Percentiles rank a stretch among this genome's conserved stretches.
phyloP scores from a whole-genome alignment of 1,140 invertebrate species.

The Nasonia giraulti region DNA sequence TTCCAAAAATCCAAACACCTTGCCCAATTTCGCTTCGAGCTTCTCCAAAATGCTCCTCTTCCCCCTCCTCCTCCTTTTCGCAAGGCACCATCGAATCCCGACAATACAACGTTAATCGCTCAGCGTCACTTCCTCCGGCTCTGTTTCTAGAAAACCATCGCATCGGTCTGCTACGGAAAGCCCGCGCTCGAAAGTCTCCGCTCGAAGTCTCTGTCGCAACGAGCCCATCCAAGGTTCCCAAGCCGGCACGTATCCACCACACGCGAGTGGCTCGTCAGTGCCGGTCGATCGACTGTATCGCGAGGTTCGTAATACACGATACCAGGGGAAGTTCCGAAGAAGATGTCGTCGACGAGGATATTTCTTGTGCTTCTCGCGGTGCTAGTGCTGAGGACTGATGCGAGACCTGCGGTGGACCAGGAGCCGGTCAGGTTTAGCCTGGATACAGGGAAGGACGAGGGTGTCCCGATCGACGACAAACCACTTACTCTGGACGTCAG shows the following conservation, averaged over 20 bases:
- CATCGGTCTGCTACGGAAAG: neutral
- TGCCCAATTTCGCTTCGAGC: neutral
- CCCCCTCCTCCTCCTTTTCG: neutral
- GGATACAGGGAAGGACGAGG: neutral
- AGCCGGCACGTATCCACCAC: neutral
- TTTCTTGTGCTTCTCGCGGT: neutral
- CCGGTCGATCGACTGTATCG: neutral
- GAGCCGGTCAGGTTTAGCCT: conserved; percentile 37
- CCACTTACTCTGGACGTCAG: neutral
- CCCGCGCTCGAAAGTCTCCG: conserved; percentile 18
- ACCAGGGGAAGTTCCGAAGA: neutral
- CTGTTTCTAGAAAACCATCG: conserved; percentile 32
- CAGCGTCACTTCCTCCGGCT: neutral
- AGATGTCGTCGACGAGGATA: neutral
- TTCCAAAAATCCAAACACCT: too few relatives aligned
- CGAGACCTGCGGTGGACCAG: conserved; percentile 1
- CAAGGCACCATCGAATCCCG: neutral
- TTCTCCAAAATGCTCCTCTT: neutral
- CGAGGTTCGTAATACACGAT: neutral
- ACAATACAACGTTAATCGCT: neutral
- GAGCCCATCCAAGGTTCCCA: conserved; percentile 21
- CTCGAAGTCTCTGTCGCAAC: conserved; percentile 12
- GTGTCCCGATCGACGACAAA: neutral
- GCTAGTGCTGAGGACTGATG: neutral
- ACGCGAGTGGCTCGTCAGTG: neutral